Conservation (phyloP, 2,797 vertebrate species). For the Hypotaenidia philippensis region DNA sequence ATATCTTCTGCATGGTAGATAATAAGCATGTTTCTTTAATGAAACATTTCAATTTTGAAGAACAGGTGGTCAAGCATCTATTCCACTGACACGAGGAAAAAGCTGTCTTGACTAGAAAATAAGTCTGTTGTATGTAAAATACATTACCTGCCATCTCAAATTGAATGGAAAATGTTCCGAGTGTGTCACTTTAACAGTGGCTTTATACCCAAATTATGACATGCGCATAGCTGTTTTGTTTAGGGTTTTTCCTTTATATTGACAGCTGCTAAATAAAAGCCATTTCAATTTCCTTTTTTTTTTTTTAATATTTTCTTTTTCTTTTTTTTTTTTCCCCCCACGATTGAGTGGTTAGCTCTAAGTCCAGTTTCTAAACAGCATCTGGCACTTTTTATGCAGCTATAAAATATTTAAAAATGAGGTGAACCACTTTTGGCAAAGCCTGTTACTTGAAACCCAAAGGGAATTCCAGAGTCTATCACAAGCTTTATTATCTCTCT, state of each 20-base stretch:
- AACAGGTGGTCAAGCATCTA: constrained; percentile 49
- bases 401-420: constrained; percentile 65
- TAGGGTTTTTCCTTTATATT: background rate
- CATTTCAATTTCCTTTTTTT: background rate
- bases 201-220: background rate
- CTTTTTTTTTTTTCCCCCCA: background rate
- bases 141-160: constrained; percentile 6
- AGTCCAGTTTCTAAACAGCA: constrained; percentile 14
- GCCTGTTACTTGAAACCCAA: constrained; percentile 14
- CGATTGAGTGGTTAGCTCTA: background rate
- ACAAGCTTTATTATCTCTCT: constrained; percentile 31
- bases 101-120: constrained; percentile 33
- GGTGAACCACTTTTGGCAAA: constrained; percentile 45
- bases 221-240: background rate
- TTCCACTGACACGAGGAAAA: constrained; percentile 7
- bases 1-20: background rate
- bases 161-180: background rate
- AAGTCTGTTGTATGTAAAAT: constrained; percentile 8
- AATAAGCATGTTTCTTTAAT: constrained; percentile 9
- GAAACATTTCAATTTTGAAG: constrained; percentile 48
- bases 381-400: constrained; percentile 17
- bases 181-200: background rate
- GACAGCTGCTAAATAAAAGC: constrained; percentile 15
- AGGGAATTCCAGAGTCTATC: constrained; percentile 42
- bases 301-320: background rate